Base-by-base conservation (phyloP, 1,140 invertebrate genomes). In the Scaptomyza montana region DNA sequence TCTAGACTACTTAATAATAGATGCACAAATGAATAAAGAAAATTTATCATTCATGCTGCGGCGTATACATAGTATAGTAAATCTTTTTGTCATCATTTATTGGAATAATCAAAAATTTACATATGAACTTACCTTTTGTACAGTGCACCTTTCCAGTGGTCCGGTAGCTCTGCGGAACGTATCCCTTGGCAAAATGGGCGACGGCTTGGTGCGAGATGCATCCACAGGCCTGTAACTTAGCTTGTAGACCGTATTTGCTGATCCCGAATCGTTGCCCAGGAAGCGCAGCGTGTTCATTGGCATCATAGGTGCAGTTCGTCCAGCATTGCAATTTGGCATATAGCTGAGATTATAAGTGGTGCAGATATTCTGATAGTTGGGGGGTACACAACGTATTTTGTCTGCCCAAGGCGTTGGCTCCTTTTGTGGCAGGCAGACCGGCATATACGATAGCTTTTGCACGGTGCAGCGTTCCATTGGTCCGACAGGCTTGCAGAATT, bases 371-470 rank as follows among this genome's bases (percentile, higher is more conserved):
- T 85, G 78, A 60, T 91, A 91, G 7, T 76, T 78, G 16, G 90
- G 90, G 25, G 90, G 90, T 46, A 77, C 72, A 45, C 84, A 89
- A 7, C 90, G 90, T 6, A 77, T 56, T 25, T 78, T 91, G 12
- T 91, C 90, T 0, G 93, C 93, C 93, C 93, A 94, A 3, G 93
- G 93, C 12, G 93, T 93, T 1, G 90, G 89, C 69, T 93, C 93
- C 49, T 92, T 93, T 50, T 91, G 68, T 1, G 92, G 89, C 56
- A 90, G 84, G 64, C 93, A 93, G 41, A 93, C 93, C 5, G 94
- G 94, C 84, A 93, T 92, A 57, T 93, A 95, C 61, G 94, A 94
- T 78, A 94, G 92, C 77, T 93, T 94, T 60, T 95, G 93, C 0
- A 94, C 92, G 5, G 94, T 95, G 68, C 89, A 90, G 12, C 80